Evolutionary conservation across 2,888 invertebrate species (phyloP).

Genomic region (Priocnemis perturbator): DNA sequence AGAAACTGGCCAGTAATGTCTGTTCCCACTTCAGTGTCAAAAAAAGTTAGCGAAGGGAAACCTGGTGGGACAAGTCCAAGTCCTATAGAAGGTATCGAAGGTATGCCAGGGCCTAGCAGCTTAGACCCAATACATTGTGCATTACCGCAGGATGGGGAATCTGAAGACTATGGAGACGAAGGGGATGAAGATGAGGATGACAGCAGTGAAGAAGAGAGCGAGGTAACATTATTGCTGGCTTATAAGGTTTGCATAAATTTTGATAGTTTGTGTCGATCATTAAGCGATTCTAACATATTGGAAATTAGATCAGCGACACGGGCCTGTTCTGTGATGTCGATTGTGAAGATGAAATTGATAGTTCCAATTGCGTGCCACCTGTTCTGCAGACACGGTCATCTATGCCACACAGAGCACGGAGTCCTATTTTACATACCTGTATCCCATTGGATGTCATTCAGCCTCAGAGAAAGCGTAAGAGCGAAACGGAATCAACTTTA

Average conservation of each 20-base stretch:
- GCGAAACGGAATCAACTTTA: constrained; percentile 68
- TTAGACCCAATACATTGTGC: constrained; percentile 59
- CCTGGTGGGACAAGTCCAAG: constrained; percentile 71
- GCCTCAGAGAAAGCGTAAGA: constrained; percentile 71
- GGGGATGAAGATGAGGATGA: constrained; percentile 71
- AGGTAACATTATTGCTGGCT: constrained; percentile 47
- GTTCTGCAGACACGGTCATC: constrained; percentile 50
- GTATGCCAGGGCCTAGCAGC: constrained; percentile 70
- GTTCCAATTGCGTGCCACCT: constrained; percentile 57
- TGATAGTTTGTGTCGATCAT: not conserved
- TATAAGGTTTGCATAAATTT: not conserved
- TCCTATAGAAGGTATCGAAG: constrained; percentile 70
- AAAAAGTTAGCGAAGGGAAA: constrained; percentile 67
- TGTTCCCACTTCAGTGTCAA: constrained; percentile 70
- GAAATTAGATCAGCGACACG: constrained; percentile 66
- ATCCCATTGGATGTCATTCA: constrained; percentile 68
- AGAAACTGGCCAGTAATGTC: constrained; percentile 66
- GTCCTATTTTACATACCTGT: constrained; percentile 67
- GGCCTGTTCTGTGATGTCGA: constrained; percentile 67
- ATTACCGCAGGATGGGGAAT: constrained; percentile 61
- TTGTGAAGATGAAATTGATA: constrained; percentile 61
- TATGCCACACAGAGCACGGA: constrained; percentile 61
- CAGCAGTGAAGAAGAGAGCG: constrained; percentile 68
- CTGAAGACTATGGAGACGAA: constrained; percentile 68
- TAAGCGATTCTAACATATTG: not conserved